A percentile compares a stretch with the other conserved stretches of the same genome.
Evolutionary conservation across 2,888 invertebrate species (phyloP).

Genomic region (Mechanitis mazaeus): DNA sequence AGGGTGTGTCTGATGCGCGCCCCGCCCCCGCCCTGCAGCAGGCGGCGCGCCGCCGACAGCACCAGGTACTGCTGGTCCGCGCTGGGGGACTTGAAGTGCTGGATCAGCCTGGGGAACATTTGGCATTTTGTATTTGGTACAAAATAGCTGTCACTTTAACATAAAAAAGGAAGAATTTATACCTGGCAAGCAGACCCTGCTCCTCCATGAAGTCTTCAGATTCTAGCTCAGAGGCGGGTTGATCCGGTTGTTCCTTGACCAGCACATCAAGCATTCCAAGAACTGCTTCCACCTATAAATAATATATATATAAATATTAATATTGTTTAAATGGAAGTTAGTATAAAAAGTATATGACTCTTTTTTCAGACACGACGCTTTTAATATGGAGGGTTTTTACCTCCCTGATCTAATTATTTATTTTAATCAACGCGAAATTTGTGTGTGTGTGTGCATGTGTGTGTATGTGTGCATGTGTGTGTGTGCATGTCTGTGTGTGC

Average conservation of each 20-base stretch:
- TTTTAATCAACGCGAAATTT: too few relatives aligned
- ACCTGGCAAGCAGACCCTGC: slow-evolving; percentile 93
- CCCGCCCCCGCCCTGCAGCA: slow-evolving; percentile 93
- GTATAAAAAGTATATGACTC: too few relatives aligned
- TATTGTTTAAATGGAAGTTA: too few relatives aligned
- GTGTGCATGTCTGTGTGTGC: too few relatives aligned
- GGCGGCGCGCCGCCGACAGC: slow-evolving; percentile 90
- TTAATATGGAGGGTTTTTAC: too few relatives aligned
- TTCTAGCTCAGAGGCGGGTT: slow-evolving; percentile 82
- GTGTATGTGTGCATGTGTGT: too few relatives aligned
- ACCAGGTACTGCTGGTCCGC: slow-evolving; percentile 94
- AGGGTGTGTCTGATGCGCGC: slow-evolving; percentile 92
- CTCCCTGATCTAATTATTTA: too few relatives aligned
- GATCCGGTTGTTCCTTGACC: slow-evolving; percentile 89
- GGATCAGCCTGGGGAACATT: slow-evolving; percentile 80
- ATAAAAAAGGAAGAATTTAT: not conserved
- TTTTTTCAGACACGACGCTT: too few relatives aligned
- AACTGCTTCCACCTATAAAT: slow-evolving; percentile 82
- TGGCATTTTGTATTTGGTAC: too few relatives aligned
- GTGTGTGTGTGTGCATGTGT: too few relatives aligned
- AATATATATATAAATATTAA: not conserved
- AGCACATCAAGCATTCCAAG: slow-evolving; percentile 89
- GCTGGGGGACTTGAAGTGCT: slow-evolving; percentile 86
- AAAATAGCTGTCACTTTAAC: too few relatives aligned
- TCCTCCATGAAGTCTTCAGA: slow-evolving; percentile 97